These are phyloP conservation scores for Apostichopus leukothele DNA, from an alignment of 53 echinoderm and acorn worm genomes.

Conservation along the genomic window DNA sequence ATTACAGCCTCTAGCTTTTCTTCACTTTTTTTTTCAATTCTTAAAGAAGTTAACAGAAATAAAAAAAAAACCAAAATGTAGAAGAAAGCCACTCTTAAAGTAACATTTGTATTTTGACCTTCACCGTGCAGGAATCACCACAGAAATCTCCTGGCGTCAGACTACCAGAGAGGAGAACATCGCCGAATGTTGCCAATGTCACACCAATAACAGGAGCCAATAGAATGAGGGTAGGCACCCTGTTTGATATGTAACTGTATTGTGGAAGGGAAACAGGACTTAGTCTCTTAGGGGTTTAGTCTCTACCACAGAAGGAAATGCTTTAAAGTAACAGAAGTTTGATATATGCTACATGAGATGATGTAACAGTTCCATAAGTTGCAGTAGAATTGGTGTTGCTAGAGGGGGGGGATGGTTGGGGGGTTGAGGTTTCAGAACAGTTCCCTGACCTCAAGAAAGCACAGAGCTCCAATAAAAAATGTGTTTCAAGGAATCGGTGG, in stretches of 20 bases:
- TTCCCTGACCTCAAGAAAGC: too few species aligned
- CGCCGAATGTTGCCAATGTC: conserved; percentile 66
- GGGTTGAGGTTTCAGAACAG: too few species aligned
- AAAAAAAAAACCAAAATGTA: neutral
- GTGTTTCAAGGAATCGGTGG: too few species aligned
- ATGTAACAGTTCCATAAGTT: neutral
- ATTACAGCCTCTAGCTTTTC: too few species aligned
- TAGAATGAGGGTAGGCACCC: conserved; percentile 3
- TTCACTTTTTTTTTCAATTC: too few species aligned
- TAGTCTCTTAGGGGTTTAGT: too few species aligned
- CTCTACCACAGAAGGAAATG: too few species aligned
- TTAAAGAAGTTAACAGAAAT: neutral
- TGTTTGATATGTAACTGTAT: too few species aligned
- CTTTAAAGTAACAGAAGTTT: neutral
- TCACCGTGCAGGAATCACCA: conserved; percentile 72
- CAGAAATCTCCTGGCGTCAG: conserved; percentile 70
- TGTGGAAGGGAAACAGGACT: too few species aligned
- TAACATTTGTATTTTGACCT: neutral
- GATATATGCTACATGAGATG: neutral
- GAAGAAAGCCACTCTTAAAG: neutral
- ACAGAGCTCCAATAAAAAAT: too few species aligned
- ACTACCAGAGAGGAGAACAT: conserved; percentile 70
- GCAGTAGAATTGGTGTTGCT: too few species aligned
- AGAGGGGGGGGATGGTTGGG: too few species aligned
- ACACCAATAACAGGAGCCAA: conserved; percentile 66